Evolutionary conservation across 2,113 vertebrate species (phyloP), one percentile per base, ranked within the genome.

Genomic region (Neomonachus schauinslandi): DNA sequence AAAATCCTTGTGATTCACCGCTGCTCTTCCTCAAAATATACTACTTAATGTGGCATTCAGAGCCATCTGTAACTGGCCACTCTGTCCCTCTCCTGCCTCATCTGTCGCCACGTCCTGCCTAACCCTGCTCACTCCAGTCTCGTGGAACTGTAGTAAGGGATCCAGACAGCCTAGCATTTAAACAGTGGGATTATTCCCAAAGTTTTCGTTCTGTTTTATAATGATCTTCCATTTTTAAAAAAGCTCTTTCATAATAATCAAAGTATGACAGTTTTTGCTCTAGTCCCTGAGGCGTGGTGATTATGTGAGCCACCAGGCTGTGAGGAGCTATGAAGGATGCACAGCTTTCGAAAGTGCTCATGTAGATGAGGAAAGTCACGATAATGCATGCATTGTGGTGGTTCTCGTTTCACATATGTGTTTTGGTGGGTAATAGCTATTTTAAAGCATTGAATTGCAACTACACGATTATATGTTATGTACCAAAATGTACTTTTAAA

Each of bases 11-110:
- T 92, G 86, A 91, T 67, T 95, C 55, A 76, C 83, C n/a, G 42
- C 85, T 85, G 84, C 49, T 67, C 18, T n/a, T 91, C 67, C 86
- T 94, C 95, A 87, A 57, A 95, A 93, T 94, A 86, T 76, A 88
- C 92, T 84, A 80, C 39, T 67, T 21, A 69, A 61, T 90, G 14
- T 81, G 80, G 7, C 39, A 22, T 42, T 96, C 84, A 80, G 76
- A 55, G 86, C 49, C 76, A 1, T 86, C 92, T 69, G 5, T 69
- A 74, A 91, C 49, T 36, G 42, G 69, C 83, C 36, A 22, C 87
- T 10, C 14, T 31, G 2, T 53, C 92, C 53, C 69, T 93, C 89
- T 87, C 61, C 28, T 57, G 39, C 55, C 28, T 82, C 22, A 5
- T 39, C 55, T 63, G 5, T 22, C 31, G 74, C 74, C 33, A 33